phyloP scores from a whole-genome alignment of 2,888 invertebrate genomes.

The Chloromyia formosa region DNA sequence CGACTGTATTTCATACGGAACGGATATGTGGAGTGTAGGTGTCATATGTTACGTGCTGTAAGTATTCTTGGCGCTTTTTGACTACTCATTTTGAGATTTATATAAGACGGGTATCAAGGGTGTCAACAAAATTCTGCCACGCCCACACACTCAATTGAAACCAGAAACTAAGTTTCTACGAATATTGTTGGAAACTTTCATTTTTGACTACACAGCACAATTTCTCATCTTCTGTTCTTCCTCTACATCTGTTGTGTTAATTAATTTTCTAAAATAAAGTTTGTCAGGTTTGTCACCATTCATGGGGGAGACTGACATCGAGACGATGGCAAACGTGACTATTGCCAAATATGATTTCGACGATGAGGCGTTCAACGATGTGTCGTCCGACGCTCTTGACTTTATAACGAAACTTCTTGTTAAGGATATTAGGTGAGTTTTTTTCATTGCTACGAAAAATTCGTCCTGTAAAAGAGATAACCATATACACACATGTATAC shows the following conservation, averaged over 20 bases:
- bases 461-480: background rate
- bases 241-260: constrained; percentile 38
- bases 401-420: constrained; percentile 91
- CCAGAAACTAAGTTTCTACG: background rate
- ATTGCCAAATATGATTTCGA: constrained; percentile 97
- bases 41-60: constrained; percentile 98
- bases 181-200: constrained; percentile 35
- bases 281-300: constrained; percentile 97
- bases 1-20: constrained; percentile 93
- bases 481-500: no score
- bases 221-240: background rate
- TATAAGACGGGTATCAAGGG: no score
- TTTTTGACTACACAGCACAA: constrained; percentile 30
- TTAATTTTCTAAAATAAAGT: constrained; percentile 64
- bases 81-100: background rate
- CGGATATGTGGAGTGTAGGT: constrained; percentile 99
- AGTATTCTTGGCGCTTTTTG: constrained; percentile 66
- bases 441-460: no score
- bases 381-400: constrained; percentile 94
- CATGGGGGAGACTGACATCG: constrained; percentile 97
- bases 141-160: background rate
- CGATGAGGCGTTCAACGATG: constrained; percentile 94
- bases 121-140: background rate
- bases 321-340: constrained; percentile 99
- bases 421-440: constrained; percentile 89